Percentiles rank a stretch among this genome's conserved stretches.
Conservation (phyloP, 2,888 invertebrate species). For the Norana najaformis region DNA sequence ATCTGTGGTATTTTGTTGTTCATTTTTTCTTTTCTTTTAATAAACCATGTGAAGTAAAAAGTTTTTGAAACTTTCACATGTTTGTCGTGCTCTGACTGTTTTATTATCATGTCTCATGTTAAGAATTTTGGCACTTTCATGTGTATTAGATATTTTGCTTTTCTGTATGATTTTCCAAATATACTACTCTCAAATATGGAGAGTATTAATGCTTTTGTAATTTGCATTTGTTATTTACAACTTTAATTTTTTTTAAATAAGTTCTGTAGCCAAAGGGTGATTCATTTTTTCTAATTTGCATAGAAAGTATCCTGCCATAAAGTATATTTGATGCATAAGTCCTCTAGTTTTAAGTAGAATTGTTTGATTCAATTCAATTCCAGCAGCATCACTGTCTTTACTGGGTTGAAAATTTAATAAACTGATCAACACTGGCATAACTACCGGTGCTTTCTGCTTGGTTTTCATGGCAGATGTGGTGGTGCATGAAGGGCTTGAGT, state of each 20-base stretch:
- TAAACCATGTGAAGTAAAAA: background rate
- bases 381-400: background rate
- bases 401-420: background rate
- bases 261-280: background rate
- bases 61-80: background rate
- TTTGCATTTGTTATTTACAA: too few relatives aligned
- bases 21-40: background rate
- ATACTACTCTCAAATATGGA: too few relatives aligned
- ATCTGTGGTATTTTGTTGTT: slow-evolving; percentile 13
- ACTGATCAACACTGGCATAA: background rate
- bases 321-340: background rate
- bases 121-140: background rate
- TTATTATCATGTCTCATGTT: background rate
- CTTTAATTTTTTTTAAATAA: background rate
- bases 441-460: background rate
- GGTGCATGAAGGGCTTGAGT: background rate
- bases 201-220: background rate
- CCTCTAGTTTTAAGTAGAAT: background rate
- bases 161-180: background rate
- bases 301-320: background rate
- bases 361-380: background rate
- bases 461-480: background rate
- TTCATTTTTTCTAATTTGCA: background rate
- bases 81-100: background rate
- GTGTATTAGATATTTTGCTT: background rate